A percentile compares a stretch with the other conserved stretches of the same genome.
phyloP scores from a whole-genome alignment of 2,113 vertebrate species.

The Sinosuthora webbiana region DNA sequence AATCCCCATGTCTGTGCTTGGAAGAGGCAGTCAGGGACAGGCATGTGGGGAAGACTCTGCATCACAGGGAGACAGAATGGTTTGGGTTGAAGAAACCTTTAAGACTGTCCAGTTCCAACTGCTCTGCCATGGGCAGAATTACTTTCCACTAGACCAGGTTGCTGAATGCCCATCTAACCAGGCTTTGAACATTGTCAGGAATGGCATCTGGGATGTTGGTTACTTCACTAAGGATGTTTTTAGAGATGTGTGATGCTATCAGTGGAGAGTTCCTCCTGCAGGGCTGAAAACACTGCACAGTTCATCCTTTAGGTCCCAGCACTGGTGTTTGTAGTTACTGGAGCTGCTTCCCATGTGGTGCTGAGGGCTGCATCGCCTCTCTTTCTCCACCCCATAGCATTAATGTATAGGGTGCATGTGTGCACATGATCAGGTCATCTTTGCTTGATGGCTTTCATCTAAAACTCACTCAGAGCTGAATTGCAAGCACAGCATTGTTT shows the following conservation, averaged over 20 bases:
- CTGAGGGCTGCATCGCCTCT: neutral
- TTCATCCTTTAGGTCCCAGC: neutral
- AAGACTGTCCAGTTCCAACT: neutral
- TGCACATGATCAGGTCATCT: neutral
- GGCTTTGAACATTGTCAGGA: neutral
- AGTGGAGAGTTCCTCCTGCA: neutral
- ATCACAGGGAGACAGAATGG: neutral
- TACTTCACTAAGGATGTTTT: neutral
- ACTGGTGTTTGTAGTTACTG: neutral
- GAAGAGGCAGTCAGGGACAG: neutral
- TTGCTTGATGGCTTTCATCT: neutral
- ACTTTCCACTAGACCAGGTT: neutral
- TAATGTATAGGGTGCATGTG: neutral
- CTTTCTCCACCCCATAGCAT: neutral
- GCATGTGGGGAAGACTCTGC: neutral
- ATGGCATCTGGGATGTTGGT: neutral
- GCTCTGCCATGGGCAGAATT: neutral
- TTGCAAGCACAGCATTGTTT: neutral
- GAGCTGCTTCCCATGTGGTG: neutral
- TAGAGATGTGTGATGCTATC: neutral
- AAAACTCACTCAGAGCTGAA: neutral
- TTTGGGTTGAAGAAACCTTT: neutral
- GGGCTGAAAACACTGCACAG: neutral
- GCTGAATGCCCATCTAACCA: neutral
- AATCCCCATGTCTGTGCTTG: fast-evolving